Base-by-base conservation (phyloP, 2,113 vertebrate species). In the Chrysemys picta region DNA sequence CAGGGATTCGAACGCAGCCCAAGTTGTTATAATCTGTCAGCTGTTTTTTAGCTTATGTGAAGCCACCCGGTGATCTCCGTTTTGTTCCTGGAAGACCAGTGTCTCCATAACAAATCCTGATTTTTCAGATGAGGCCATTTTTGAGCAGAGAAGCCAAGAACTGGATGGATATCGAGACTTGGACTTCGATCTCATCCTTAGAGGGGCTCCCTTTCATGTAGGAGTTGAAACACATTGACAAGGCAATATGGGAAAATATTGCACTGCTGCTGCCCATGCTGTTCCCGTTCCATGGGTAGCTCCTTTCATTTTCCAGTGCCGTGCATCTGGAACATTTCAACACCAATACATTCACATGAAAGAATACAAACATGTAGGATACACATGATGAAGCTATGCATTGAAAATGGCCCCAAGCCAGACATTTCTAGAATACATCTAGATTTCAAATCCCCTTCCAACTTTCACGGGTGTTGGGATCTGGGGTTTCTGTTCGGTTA, bases 31-130 rank as follows among this genome's bases (percentile, higher is more conserved):
- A n/a, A 69, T n/a, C 31, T 69, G 62, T 69, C 62, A 69, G 35
- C 16, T n/a, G 35, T n/a, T 69, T 1, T 82, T 69, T 80, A 90
- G 75, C 57, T 21, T 81, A 82, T 38, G 16, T 7, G 29, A n/a
- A 90, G 86, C 4, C 50, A 29, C 53, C 31, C 27, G 13, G 31
- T 0, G 1, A 47, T 87, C 84, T 84, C 52, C 38, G 90, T 75
- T 75, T 45, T 75, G 85, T 3, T 89, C 47, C 76, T 80, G 76
- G 52, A 75, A 5, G 89, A 53, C 94, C 87, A 5, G 57, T n/a
- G 53, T 45, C 69, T 47, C 69, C 87, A n/a, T 49, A 92, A 91
- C 80, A 87, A 80, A 81, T 45, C 56, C 29, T 89, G 31, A 54
- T 85, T 47, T 69, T 78, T 1, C 1, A n/a, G 4, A 0, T 3